phyloP scores from a whole-genome alignment of 2,113 vertebrate species.

The Leucosticte australis region DNA sequence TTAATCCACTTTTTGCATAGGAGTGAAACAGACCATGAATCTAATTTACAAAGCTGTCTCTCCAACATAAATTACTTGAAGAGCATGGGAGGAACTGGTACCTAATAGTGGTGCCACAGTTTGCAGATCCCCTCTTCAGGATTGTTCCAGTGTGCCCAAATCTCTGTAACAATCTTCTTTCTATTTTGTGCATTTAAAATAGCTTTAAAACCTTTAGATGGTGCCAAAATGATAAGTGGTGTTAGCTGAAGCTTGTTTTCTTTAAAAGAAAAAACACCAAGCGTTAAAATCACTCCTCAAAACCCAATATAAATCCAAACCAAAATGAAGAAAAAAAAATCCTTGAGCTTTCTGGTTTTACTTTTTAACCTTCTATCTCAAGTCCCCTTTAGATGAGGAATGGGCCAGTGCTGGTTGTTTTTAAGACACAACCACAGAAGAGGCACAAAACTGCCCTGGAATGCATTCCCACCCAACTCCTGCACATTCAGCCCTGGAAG shows the following conservation, averaged over 20 bases:
- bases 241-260: not conserved
- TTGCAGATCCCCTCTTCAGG: not conserved
- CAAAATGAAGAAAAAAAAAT: not conserved
- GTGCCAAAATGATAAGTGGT: not conserved
- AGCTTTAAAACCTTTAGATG: not conserved
- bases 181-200: not conserved
- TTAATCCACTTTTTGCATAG: slow-evolving; percentile 64
- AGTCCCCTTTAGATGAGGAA: not conserved
- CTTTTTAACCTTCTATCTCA: not conserved
- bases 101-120: not conserved
- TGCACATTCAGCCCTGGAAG: not conserved
- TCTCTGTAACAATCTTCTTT: not conserved
- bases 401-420: not conserved
- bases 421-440: not conserved
- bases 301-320: not conserved
- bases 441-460: not conserved
- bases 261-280: not conserved
- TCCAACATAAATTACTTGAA: slow-evolving; percentile 29
- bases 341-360: not conserved
- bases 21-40: slow-evolving; percentile 68
- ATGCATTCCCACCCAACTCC: rapidly evolving
- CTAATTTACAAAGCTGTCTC: slow-evolving; percentile 59
- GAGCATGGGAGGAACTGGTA: not conserved
- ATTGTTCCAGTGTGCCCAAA: not conserved
- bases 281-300: not conserved